phyloP scores from a whole-genome alignment of 2,797 vertebrate genomes.

The Coilia nasus region DNA sequence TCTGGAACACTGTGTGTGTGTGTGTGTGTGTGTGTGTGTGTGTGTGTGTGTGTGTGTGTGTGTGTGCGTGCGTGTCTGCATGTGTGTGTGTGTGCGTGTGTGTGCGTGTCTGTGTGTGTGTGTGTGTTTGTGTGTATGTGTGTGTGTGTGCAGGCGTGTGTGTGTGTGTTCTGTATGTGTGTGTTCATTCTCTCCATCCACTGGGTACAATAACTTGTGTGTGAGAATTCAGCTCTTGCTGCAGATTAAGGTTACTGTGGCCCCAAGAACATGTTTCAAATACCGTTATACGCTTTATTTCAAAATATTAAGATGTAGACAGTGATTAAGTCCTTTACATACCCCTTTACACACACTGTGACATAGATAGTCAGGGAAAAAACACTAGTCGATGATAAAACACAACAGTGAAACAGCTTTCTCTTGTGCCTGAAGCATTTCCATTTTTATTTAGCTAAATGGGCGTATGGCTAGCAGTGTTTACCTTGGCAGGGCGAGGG shows the following conservation, averaged over 20 bases:
- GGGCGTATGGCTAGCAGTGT: background rate
- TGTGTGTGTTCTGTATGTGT: background rate
- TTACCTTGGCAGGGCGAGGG: background rate
- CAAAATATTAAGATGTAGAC: background rate
- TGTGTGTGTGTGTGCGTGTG: too few species aligned
- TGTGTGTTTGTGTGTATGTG: too few species aligned
- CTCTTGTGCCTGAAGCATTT: background rate
- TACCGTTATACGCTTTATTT: background rate
- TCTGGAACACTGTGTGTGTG: conserved; percentile 39
- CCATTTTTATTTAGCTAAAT: background rate
- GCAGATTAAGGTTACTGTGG: background rate
- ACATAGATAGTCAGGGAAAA: background rate
- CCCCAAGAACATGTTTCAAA: background rate
- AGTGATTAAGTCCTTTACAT: too few species aligned
- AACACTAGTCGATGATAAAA: too few species aligned
- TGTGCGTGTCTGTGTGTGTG: too few species aligned
- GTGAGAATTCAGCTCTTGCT: background rate
- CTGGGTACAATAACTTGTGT: background rate
- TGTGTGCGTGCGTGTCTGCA: background rate
- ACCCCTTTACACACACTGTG: background rate
- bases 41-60: background rate
- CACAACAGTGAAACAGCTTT: background rate
- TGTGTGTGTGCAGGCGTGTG: background rate
- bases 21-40: background rate
- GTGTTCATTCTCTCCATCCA: background rate